These are phyloP conservation scores for Intellagama lesueurii DNA, from an alignment of 2,797 vertebrate genomes.

Conservation along the genomic window DNA sequence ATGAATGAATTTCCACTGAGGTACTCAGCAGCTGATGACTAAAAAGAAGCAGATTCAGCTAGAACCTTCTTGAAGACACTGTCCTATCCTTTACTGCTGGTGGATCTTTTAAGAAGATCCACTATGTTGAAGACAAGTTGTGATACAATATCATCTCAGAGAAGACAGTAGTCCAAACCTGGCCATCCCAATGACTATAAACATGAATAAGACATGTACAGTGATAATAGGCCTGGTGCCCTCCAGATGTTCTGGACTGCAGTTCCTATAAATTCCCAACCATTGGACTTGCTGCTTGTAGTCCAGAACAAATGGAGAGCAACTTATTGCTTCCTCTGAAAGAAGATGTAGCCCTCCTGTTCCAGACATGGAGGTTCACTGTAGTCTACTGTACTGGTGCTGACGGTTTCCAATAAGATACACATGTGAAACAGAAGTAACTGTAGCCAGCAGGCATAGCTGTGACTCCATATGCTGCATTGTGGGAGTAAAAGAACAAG, in stretches of 20 bases:
- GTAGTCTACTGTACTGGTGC: too few relatives aligned
- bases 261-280: too few relatives aligned
- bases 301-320: background rate
- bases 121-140: background rate
- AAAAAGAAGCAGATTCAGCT: background rate
- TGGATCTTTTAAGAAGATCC: background rate
- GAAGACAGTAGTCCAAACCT: background rate
- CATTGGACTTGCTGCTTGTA: background rate
- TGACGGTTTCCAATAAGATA: background rate
- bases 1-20: too few relatives aligned
- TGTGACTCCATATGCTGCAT: constrained; percentile 4
- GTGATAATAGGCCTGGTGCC: background rate
- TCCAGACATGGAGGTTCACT: background rate
- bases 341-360: background rate
- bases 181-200: background rate
- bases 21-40: too few relatives aligned
- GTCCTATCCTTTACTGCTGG: background rate
- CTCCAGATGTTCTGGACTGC: too few relatives aligned
- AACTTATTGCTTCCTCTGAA: background rate
- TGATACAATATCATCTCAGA: background rate
- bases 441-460: background rate
- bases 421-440: background rate
- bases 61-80: background rate
- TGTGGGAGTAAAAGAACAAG: background rate
- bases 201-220: background rate